Percentiles rank a stretch among this genome's conserved stretches.
Conservation (phyloP, 2,113 vertebrate genomes). For the Chelonoidis abingdonii region DNA sequence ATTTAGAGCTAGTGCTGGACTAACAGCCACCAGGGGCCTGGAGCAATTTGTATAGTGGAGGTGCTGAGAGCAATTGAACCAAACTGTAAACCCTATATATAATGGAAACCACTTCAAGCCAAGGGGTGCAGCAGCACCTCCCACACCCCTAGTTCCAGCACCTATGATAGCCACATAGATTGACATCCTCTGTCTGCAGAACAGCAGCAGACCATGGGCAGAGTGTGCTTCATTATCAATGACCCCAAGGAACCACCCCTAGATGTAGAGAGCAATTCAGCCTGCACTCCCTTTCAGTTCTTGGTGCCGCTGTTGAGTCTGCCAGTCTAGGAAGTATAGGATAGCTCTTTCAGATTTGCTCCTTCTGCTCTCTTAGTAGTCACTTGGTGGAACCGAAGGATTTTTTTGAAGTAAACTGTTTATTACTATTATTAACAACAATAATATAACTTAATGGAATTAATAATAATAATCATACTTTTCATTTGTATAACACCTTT, state of each 20-base stretch:
- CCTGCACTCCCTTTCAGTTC: background rate
- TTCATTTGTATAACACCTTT: background rate
- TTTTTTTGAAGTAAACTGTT: background rate
- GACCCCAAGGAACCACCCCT: background rate
- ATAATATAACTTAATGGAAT: rapidly evolving
- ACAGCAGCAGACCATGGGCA: background rate
- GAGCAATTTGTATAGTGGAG: no score
- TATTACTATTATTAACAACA: background rate
- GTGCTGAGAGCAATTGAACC: no score
- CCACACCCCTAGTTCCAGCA: no score
- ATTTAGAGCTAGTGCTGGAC: background rate
- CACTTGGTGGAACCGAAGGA: background rate
- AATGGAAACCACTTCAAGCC: no score
- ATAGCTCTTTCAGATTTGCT: background rate
- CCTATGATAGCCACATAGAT: background rate
- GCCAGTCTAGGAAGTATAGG: background rate
- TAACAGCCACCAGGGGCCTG: no score
- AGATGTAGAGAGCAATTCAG: background rate
- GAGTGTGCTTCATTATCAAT: background rate
- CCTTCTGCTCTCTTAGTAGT: background rate
- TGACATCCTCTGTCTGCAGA: background rate
- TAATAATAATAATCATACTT: background rate
- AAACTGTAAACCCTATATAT: no score
- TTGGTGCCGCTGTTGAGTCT: background rate
- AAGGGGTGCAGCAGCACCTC: no score